Conservation (phyloP, 2,888 invertebrate genomes). For the Tachina lurida region DNA sequence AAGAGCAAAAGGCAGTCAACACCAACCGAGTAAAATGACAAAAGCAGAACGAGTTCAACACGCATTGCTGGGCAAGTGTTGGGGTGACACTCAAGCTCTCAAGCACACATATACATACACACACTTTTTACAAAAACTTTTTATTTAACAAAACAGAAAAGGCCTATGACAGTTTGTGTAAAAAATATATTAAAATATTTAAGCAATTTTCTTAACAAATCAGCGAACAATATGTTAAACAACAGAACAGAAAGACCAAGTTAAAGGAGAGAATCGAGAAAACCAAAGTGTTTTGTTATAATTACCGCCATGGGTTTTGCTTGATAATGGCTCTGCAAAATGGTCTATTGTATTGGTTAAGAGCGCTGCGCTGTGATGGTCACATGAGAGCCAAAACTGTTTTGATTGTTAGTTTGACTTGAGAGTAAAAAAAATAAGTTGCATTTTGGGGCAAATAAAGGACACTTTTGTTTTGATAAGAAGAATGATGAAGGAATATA, state of each 20-base stretch:
- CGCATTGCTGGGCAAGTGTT: conserved; percentile 40
- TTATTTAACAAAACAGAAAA: conserved; percentile 23
- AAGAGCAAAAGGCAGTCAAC: conserved; percentile 25
- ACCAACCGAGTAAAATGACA: conserved; percentile 57
- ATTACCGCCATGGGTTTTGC: conserved; percentile 51
- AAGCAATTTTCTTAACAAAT: conserved; percentile 53
- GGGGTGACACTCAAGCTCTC: neutral
- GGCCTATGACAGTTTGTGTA: conserved; percentile 36
- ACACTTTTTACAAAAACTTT: conserved; percentile 26
- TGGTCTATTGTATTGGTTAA: conserved; percentile 36
- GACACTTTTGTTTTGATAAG: neutral
- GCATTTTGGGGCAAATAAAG: neutral
- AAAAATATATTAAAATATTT: neutral
- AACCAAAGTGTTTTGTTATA: conserved; percentile 58
- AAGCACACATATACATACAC: neutral
- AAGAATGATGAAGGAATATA: neutral
- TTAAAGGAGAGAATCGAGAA: conserved; percentile 8
- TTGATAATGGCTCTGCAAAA: conserved; percentile 44
- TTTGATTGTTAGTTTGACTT: neutral
- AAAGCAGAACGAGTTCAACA: conserved; percentile 47
- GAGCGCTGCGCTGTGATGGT: conserved; percentile 11
- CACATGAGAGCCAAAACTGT: neutral
- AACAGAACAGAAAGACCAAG: neutral
- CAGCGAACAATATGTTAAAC: conserved; percentile 51
- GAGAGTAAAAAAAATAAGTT: neutral